A percentile compares a stretch with the other conserved stretches of the same genome.
phyloP scores from a whole-genome alignment of 92 coral and sea anemone species.

The Virgularia gustaviana region DNA sequence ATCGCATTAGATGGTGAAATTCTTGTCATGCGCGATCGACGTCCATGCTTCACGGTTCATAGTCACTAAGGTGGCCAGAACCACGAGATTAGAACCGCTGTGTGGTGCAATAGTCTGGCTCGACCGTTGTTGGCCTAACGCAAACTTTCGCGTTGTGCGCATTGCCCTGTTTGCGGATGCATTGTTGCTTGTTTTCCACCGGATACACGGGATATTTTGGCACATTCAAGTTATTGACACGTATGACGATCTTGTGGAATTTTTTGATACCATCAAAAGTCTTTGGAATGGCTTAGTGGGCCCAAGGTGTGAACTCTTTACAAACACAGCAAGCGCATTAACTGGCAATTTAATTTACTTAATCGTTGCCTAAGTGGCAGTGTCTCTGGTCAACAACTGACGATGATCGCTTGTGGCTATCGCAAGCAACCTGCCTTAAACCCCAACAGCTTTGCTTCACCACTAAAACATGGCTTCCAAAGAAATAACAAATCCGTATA shows the following conservation, averaged over 20 bases:
- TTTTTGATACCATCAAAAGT: slow-evolving; percentile 10
- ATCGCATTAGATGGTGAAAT: slow-evolving; percentile 14
- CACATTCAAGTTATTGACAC: not conserved
- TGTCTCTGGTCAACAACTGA: slow-evolving; percentile 3
- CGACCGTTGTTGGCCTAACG: not conserved
- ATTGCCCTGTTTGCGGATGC: slow-evolving; percentile 6
- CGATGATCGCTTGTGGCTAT: slow-evolving; percentile 1
- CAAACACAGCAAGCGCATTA: slow-evolving; percentile 18
- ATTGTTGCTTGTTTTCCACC: slow-evolving; percentile 30
- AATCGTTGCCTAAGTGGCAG: slow-evolving; percentile 29
- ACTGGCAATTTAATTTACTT: slow-evolving; percentile 6
- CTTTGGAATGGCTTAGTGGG: slow-evolving; percentile 7
- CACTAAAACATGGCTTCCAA: too few species aligned
- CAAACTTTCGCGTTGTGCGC: slow-evolving; percentile 22
- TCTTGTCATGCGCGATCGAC: not conserved
- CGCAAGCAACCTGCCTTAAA: too few species aligned
- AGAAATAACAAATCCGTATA: too few species aligned
- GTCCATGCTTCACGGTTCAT: not conserved
- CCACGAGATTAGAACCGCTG: not conserved
- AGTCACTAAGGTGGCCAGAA: not conserved
- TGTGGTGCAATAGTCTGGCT: not conserved
- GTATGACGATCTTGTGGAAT: not conserved
- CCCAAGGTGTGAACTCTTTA: slow-evolving; percentile 29
- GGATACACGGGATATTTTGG: not conserved
- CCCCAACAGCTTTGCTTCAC: too few species aligned